Base-by-base conservation (phyloP, 1,140 invertebrate species). In the Manduca sexta region DNA sequence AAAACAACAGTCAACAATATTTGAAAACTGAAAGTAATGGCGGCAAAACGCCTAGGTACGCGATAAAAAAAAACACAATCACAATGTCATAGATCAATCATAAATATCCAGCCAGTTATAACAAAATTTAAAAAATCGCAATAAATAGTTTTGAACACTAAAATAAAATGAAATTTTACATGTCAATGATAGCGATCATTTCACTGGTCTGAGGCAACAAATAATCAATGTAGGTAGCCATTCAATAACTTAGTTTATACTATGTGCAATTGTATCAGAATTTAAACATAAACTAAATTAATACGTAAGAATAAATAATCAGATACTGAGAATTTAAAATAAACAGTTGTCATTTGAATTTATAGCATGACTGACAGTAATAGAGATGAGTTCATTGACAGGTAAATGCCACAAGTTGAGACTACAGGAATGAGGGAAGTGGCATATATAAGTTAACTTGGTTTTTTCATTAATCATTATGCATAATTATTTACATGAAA, bases 141-240 rank as follows among this genome's bases (percentile, higher is more conserved):
- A 26, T 26, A 5, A 26, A 26, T 5, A 26, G 8, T 30, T 42
- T 29, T 43, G 14, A 12, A 47, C 31, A 45, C 35, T 45, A 44
- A 13, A 30, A 31, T 34, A 44, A 44, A 45, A 33, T 41, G 13
- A 44, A 45, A 45, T 38, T 16, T 73, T 70, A 70, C 67, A 68
- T 64, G 21, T 65, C 62, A 38, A 61, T 45, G 29, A 59, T 38
- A 13, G 69, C 62, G 14, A 65, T 49, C 66, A 73, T 69, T 53
- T 38, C 16, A n/a, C 39, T 6, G 16, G 14, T 13, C 37, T 34
- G 10, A 43, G 13, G 31, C 16, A 34, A 14, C 15, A 35, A 29
- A 42, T 3, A 12, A 17, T 39, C 42, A 31, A 33, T 35, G 31
- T 10, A 56, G 45, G 45, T 37, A 35, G 48, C 14, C 14, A 29